These are phyloP conservation scores for Podiceps cristatus DNA, from an alignment of 2,113 vertebrate genomes.

Conservation along the genomic window DNA sequence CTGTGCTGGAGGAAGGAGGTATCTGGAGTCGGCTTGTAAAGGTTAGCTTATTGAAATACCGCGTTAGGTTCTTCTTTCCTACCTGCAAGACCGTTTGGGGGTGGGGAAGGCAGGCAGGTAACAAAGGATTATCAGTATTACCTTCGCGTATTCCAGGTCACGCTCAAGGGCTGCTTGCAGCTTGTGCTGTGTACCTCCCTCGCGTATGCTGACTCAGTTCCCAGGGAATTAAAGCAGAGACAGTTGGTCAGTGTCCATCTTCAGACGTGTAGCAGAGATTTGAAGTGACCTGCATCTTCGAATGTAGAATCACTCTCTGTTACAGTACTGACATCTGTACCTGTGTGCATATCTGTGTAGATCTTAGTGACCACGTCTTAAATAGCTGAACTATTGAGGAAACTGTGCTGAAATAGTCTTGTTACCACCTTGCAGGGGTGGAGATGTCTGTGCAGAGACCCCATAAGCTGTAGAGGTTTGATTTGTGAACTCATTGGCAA, in stretches of 20 bases:
- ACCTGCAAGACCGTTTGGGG: not conserved
- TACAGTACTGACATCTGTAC: not conserved
- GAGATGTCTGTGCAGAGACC: constrained; percentile 31
- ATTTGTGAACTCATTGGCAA: not conserved
- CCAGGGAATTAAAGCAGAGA: not conserved
- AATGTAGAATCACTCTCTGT: not conserved
- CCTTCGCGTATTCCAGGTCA: not conserved
- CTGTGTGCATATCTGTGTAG: not conserved
- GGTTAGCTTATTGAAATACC: not conserved
- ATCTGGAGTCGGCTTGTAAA: not conserved
- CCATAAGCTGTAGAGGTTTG: not conserved
- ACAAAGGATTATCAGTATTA: not conserved
- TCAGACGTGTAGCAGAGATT: not conserved
- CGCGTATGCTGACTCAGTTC: not conserved
- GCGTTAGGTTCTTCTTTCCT: not conserved
- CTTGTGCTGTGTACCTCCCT: not conserved
- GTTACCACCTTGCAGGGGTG: not conserved
- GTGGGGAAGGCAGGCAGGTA: not conserved
- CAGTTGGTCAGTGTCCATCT: not conserved
- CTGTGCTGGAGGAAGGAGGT: not conserved
- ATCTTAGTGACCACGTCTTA: not conserved
- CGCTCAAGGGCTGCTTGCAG: not conserved
- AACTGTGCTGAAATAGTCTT: not conserved
- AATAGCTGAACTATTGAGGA: not conserved
- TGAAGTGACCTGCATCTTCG: not conserved